Base-by-base conservation (phyloP, 2,797 vertebrate species). In the Arnoldichthys spilopterus region DNA sequence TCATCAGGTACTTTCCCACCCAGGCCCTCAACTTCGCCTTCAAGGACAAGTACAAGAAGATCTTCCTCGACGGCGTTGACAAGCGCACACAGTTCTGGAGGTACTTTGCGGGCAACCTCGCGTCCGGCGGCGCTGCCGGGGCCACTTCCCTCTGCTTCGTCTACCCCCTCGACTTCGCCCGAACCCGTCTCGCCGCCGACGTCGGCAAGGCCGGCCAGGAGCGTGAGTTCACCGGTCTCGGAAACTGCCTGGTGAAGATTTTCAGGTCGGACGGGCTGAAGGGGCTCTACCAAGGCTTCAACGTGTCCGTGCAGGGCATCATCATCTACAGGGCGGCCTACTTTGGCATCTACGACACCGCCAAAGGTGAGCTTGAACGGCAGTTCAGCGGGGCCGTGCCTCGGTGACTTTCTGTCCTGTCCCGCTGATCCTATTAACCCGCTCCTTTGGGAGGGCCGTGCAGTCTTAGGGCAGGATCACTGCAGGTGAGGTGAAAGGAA, bases 281-380 rank as follows among this genome's bases (percentile, higher is more conserved):
- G 74, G 94, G 94, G 7, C 87, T 94, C 15, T 94, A 94, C 88
- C 92, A 94, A 79, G 93, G 92, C 71, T 94, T 94, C 88, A 92
- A 77, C 0, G 93, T 94, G 61, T 96, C 95, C 0, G 93, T 95
- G 40, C 95, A 95, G 85, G 94, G 94, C 69, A 96, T 95, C 85
- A 95, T 96, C 85, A 95, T 96, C 89, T 96, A 95, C 90, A 92
- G 94, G 87, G 95, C 94, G 0, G 91, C 94, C n/a, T 96, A 95
- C 86, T 96, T 96, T 0, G 95, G 95, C 70, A 91, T 96, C 85
- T 96, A 95, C 1, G 95, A 96, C 81, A 96, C 94, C 0, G 95
- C 94, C 0, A 96, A 96, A 87, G 94, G 94, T 95, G 88, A 84
- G 90, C 80, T 24, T n/a, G n/a, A n/a, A n/a, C n/a, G 20, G 16